These are phyloP conservation scores for Microctonus hyperodae DNA, from an alignment of 2,888 invertebrate genomes.

Conservation along the genomic window DNA sequence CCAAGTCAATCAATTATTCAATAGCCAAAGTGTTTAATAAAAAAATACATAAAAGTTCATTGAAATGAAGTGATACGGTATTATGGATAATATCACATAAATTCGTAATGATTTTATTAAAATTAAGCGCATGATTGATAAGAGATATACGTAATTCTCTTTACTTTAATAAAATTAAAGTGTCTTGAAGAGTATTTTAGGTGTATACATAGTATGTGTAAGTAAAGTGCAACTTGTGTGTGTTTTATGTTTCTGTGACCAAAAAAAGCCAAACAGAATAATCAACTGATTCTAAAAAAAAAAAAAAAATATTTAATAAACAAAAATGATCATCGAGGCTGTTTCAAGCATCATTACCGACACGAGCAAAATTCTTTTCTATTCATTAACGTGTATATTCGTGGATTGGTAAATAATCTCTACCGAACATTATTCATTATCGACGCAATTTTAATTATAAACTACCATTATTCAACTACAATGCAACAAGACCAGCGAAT, in stretches of 20 bases:
- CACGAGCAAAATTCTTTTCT: slow-evolving; percentile 8
- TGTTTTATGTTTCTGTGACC: slow-evolving; percentile 57
- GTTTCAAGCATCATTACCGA: background rate
- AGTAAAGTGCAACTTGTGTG: slow-evolving; percentile 56
- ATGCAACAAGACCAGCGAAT: slow-evolving; percentile 36
- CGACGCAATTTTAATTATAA: slow-evolving; percentile 6
- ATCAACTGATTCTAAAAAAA: slow-evolving; percentile 44
- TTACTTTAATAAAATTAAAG: slow-evolving; percentile 33
- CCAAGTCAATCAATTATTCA: slow-evolving; percentile 7
- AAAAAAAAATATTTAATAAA: background rate
- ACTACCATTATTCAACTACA: slow-evolving; percentile 10
- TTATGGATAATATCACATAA: background rate
- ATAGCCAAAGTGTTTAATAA: slow-evolving; percentile 20
- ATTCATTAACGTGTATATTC: background rate
- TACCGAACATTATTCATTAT: slow-evolving; percentile 7
- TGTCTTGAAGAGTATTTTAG: slow-evolving; percentile 49
- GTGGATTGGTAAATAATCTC: background rate
- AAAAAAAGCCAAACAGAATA: slow-evolving; percentile 61
- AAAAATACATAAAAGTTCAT: background rate
- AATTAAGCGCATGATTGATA: background rate
- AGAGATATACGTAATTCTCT: background rate
- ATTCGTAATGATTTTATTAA: background rate
- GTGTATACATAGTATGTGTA: slow-evolving; percentile 47
- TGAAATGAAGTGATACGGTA: background rate
- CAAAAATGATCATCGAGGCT: slow-evolving; percentile 8